Percentiles rank a stretch among this genome's conserved stretches.
Conservation (phyloP, 1,140 invertebrate genomes). For the Rhopalosiphum padi region DNA sequence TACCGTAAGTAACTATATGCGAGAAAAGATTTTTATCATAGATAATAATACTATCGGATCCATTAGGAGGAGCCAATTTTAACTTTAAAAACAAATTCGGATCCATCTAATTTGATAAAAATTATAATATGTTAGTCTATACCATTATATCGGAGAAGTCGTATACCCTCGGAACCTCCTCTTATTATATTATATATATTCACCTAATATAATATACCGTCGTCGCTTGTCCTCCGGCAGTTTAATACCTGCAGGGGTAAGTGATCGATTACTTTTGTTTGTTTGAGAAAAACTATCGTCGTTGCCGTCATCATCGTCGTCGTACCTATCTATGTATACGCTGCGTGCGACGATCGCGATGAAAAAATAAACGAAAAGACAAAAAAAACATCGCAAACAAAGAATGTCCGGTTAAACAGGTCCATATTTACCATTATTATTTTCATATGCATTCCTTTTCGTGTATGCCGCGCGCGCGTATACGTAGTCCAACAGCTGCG, state of each 20-base stretch:
- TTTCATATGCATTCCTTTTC: slow-evolving; percentile 37
- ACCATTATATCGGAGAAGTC: background rate
- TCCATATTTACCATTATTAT: slow-evolving; percentile 47
- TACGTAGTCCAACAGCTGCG: background rate
- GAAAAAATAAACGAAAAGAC: slow-evolving; percentile 19
- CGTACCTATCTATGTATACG: background rate
- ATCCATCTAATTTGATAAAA: background rate
- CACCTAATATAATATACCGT: background rate
- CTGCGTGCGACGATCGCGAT: background rate
- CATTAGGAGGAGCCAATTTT: background rate
- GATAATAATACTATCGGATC: background rate
- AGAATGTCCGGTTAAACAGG: slow-evolving; percentile 50
- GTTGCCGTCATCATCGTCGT: background rate
- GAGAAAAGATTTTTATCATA: background rate
- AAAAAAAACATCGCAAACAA: slow-evolving; percentile 39
- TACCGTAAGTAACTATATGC: background rate
- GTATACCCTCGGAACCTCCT: background rate
- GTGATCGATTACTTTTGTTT: slow-evolving; percentile 45
- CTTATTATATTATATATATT: background rate
- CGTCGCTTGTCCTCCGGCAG: background rate
- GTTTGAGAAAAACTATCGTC: slow-evolving; percentile 6
- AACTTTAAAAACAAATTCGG: background rate
- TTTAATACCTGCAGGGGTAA: background rate
- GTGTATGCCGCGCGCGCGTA: background rate
- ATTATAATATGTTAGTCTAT: background rate